Evolutionary conservation across 2,113 vertebrate species (phyloP).

Genomic region (Barbus barbus): DNA sequence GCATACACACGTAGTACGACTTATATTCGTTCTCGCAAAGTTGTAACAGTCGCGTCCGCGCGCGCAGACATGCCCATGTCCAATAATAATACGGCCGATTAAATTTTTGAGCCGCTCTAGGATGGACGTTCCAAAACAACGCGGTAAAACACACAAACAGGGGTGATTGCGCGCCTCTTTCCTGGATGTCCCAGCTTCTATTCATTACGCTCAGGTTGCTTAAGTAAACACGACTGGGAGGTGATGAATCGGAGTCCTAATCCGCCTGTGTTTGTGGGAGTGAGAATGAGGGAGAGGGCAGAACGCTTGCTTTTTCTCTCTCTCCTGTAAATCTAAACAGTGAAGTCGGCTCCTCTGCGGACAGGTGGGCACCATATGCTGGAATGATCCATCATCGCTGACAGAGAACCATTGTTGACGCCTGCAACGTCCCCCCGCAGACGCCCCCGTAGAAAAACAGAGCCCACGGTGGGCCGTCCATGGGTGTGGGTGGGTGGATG

Average conservation of each 20-base stretch:
- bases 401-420: constrained; percentile 65
- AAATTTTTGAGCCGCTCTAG: constrained; percentile 31
- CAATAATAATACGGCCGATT: constrained; percentile 45
- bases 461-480: constrained; percentile 47
- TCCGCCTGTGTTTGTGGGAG: constrained; percentile 74
- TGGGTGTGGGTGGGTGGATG: constrained; percentile 30
- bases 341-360: constrained; percentile 43
- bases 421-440: constrained; percentile 47
- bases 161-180: constrained; percentile 52
- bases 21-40: constrained; percentile 8
- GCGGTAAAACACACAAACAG: constrained; percentile 53
- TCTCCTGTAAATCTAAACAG: constrained; percentile 69
- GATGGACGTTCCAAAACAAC: constrained; percentile 49
- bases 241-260: constrained; percentile 77
- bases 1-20: constrained; percentile 26
- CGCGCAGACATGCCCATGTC: constrained; percentile 32
- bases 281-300: constrained; percentile 66
- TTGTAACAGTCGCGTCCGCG: constrained; percentile 25
- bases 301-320: constrained; percentile 28
- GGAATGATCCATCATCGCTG: constrained; percentile 59
- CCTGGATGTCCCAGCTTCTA: constrained; percentile 54
- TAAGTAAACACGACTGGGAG: constrained; percentile 76
- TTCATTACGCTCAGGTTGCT: constrained; percentile 73
- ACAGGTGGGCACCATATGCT: constrained; percentile 68
- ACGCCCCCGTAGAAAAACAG: constrained; percentile 56